A percentile compares a stretch with the other conserved stretches of the same genome.
Conservation (phyloP, 2,888 invertebrate species). For the Cheilosia impressa region DNA sequence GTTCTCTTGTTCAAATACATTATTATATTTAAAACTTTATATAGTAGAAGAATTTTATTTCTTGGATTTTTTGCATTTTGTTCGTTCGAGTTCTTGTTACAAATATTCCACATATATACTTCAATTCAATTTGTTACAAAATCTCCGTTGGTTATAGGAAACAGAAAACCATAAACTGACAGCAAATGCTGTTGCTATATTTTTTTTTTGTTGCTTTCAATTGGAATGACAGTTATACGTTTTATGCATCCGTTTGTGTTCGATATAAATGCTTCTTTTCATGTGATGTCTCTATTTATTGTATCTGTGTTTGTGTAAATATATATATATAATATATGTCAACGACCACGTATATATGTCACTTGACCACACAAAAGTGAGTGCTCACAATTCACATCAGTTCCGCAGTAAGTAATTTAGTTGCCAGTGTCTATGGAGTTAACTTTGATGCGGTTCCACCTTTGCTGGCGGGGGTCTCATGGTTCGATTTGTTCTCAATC, state of each 20-base stretch:
- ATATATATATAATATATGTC: conserved; percentile 13
- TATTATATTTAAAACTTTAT: not conserved
- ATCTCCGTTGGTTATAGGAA: conserved; percentile 13
- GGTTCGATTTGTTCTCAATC: conserved; percentile 51
- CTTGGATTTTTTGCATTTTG: conserved; percentile 73
- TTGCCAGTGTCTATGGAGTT: conserved; percentile 37
- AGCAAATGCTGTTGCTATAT: not conserved
- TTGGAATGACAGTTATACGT: conserved; percentile 59
- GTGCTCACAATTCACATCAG: conserved; percentile 1
- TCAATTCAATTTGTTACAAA: conserved; percentile 9
- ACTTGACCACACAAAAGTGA: not conserved
- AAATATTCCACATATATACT: conserved; percentile 24
- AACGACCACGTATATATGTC: conserved; percentile 8
- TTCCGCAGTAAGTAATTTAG: conserved; percentile 58
- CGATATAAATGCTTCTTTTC: conserved; percentile 47
- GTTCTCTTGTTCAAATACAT: conserved; percentile 1
- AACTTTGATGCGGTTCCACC: conserved; percentile 22
- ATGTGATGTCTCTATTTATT: conserved; percentile 36
- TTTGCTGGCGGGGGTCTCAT: not conserved
- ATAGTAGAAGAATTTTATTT: conserved; percentile 26
- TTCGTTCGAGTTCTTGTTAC: conserved; percentile 70
- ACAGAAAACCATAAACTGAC: conserved; percentile 21
- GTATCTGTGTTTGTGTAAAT: conserved; percentile 5
- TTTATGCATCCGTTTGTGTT: conserved; percentile 67
- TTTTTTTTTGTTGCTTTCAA: conserved; percentile 21